These are phyloP conservation scores for Polylopha cassiicola DNA, from an alignment of 2,888 invertebrate species.

Conservation along the genomic window DNA sequence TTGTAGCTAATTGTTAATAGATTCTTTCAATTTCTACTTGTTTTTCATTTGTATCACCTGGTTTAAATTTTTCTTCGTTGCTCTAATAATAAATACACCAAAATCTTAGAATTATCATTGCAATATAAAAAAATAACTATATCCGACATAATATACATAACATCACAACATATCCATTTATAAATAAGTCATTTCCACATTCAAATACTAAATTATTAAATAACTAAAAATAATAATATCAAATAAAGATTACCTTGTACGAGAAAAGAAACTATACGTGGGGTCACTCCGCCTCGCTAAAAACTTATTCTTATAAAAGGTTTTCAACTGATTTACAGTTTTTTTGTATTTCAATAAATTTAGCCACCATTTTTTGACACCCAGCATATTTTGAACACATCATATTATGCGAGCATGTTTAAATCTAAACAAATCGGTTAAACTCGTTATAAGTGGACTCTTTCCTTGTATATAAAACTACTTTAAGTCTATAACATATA, in stretches of 20 bases:
- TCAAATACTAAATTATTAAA: conserved; percentile 12
- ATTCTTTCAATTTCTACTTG: too few relatives aligned
- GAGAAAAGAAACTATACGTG: not conserved
- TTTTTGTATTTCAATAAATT: not conserved
- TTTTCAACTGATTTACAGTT: not conserved
- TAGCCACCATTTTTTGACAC: too few relatives aligned
- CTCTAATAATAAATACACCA: conserved; percentile 10
- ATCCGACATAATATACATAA: conserved; percentile 10
- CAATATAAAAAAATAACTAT: too few relatives aligned
- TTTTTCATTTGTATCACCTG: not conserved
- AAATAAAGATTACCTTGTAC: conserved; percentile 7
- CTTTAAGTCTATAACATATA: too few relatives aligned
- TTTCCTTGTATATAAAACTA: too few relatives aligned
- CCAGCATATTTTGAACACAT: too few relatives aligned
- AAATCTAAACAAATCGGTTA: too few relatives aligned
- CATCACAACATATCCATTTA: conserved; percentile 10
- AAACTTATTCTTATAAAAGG: too few relatives aligned
- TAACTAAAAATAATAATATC: conserved; percentile 7
- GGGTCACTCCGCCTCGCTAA: conserved; percentile 1
- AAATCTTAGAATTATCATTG: conserved; percentile 8
- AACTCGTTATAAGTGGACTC: too few relatives aligned
- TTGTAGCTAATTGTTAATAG: too few relatives aligned
- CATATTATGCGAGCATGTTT: too few relatives aligned
- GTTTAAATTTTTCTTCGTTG: conserved; percentile 9
- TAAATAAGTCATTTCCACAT: conserved; percentile 11